Evolutionary conservation across 2,888 invertebrate genomes (phyloP).

Genomic region (Microctonus aethiopoides): DNA sequence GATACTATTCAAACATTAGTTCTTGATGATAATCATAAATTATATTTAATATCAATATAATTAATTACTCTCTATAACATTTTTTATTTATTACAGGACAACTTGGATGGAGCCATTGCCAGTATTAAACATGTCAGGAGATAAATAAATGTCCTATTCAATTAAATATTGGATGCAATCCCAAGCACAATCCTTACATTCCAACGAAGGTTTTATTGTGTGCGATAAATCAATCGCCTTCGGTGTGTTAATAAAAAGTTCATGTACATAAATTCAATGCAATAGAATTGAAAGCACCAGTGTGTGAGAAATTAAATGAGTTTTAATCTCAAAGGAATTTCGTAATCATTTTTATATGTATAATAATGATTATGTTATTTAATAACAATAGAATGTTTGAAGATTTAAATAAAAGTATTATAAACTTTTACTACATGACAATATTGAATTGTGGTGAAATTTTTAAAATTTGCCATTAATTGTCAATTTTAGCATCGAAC

Average conservation of each 20-base stretch:
- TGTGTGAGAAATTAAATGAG: not conserved
- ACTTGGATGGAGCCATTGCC: not conserved
- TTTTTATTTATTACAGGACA: not conserved
- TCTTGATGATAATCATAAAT: not conserved
- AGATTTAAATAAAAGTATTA: too few species aligned
- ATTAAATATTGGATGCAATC: not conserved
- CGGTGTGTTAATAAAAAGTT: not conserved
- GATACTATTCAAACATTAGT: slow-evolving; percentile 5
- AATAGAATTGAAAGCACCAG: not conserved
- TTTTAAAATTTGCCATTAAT: slow-evolving; percentile 20
- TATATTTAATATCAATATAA: not conserved
- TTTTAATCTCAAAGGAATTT: not conserved
- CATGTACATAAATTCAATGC: not conserved
- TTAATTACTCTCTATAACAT: not conserved
- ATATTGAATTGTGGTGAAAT: not conserved
- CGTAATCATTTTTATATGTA: not conserved
- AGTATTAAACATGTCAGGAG: not conserved
- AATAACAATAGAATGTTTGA: too few species aligned
- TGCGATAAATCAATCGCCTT: not conserved
- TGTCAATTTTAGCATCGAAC: slow-evolving; percentile 46
- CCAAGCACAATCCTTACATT: not conserved
- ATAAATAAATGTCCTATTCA: not conserved
- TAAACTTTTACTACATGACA: too few species aligned
- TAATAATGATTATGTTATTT: not conserved
- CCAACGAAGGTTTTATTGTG: not conserved